Evolutionary conservation across 2,113 vertebrate species (phyloP).

Genomic region (Noturus placidus): DNA sequence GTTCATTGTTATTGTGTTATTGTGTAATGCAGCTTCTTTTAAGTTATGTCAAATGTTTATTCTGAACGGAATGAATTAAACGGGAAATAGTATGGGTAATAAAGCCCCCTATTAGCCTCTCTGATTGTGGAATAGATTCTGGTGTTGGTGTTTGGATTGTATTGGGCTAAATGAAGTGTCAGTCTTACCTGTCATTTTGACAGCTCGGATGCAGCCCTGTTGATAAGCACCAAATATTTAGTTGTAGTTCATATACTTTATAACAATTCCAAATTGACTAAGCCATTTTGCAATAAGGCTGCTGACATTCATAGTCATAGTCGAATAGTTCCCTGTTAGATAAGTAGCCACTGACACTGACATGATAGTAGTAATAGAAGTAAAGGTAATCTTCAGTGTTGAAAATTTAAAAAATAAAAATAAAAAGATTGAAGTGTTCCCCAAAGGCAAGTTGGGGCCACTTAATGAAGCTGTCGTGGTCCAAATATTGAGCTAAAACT

Average conservation of each 20-base stretch:
- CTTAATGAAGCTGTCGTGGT: background rate
- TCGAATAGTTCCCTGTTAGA: background rate
- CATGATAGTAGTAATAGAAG: background rate
- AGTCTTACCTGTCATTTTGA: background rate
- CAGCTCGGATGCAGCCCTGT: background rate
- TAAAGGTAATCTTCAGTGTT: constrained; percentile 2
- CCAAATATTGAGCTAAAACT: background rate
- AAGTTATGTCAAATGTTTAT: background rate
- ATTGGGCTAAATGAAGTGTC: background rate
- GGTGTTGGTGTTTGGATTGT: too few species aligned
- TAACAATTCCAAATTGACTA: background rate
- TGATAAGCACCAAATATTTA: background rate
- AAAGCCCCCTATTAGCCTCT: background rate
- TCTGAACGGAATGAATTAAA: constrained; percentile 5
- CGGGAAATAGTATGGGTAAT: background rate
- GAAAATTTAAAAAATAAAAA: background rate
- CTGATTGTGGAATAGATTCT: background rate
- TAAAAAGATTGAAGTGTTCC: constrained; percentile 9
- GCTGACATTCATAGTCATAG: background rate
- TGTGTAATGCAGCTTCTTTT: background rate
- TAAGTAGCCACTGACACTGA: background rate
- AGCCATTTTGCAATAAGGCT: background rate
- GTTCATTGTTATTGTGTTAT: constrained; percentile 14
- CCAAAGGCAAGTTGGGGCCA: background rate
- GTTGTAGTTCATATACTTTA: background rate